Evolutionary conservation across 1,140 invertebrate genomes (phyloP).

Genomic region (Halesus radiatus): DNA sequence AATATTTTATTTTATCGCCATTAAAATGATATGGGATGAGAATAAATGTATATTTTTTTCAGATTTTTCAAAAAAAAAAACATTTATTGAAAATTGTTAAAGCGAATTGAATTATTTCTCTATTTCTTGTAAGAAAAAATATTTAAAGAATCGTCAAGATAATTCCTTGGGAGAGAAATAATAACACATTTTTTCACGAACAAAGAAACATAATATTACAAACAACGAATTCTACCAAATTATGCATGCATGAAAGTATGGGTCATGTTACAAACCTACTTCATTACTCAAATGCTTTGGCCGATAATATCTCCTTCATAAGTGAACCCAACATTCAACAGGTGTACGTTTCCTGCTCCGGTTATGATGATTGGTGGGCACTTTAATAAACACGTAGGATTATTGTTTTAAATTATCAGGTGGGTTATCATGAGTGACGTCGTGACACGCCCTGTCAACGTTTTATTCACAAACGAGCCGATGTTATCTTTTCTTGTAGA

Average conservation of each 20-base stretch:
- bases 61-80: no score
- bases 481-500: slow-evolving; percentile 32
- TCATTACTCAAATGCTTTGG: slow-evolving; percentile 54
- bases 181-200: no score
- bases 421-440: slow-evolving; percentile 22
- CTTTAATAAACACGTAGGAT: slow-evolving; percentile 9
- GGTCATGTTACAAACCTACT: slow-evolving; percentile 27
- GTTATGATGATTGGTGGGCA: slow-evolving; percentile 41
- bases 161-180: no score
- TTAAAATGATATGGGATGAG: no score
- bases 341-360: slow-evolving; percentile 33
- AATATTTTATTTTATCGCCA: no score
- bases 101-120: no score
- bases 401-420: background rate
- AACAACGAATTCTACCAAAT: background rate
- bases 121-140: no score
- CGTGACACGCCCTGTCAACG: slow-evolving; percentile 38
- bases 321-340: slow-evolving; percentile 52
- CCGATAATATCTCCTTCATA: slow-evolving; percentile 46
- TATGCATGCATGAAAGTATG: slow-evolving; percentile 39
- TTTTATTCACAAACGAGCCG: slow-evolving; percentile 32
- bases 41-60: no score
- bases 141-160: no score
- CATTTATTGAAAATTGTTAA: no score
- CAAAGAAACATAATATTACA: no score